These are phyloP conservation scores for Scleropages formosus DNA, from an alignment of 2,797 vertebrate species.

Conservation along the genomic window DNA sequence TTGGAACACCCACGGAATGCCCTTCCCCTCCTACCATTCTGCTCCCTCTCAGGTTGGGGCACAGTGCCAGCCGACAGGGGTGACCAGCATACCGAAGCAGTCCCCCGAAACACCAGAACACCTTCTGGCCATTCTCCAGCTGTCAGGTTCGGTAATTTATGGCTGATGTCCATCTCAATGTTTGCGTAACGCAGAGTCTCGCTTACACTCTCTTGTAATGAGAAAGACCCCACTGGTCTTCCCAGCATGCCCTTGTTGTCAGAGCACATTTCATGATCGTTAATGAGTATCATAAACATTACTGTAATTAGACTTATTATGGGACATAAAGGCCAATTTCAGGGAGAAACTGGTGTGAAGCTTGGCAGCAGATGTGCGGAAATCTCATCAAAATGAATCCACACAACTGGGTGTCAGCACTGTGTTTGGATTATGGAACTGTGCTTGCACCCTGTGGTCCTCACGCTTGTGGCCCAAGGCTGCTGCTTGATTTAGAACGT, in stretches of 20 bases:
- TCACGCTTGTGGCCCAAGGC: not conserved
- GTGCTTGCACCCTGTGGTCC: not conserved
- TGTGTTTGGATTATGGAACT: not conserved
- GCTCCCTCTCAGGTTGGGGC: not conserved
- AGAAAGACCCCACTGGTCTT: not conserved
- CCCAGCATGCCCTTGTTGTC: not conserved
- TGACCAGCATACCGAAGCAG: constrained; percentile 23
- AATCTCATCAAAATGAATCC: not conserved
- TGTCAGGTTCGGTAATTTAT: constrained; percentile 38
- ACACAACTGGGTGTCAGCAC: not conserved
- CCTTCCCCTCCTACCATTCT: not conserved
- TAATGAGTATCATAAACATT: not conserved
- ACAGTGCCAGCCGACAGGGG: constrained; percentile 21
- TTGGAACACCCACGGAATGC: not conserved
- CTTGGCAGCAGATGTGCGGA: not conserved
- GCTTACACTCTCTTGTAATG: not conserved
- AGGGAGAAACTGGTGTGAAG: no score
- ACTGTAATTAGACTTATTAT: not conserved
- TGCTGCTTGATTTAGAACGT: not conserved
- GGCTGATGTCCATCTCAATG: constrained; percentile 22
- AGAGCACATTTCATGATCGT: not conserved
- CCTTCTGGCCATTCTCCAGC: constrained; percentile 16
- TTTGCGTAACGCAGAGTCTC: not conserved
- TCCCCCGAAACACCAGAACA: constrained; percentile 39
- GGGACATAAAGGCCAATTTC: not conserved